These are phyloP conservation scores for Meda fulgida DNA, from an alignment of 2,797 vertebrate genomes.

Conservation along the genomic window DNA sequence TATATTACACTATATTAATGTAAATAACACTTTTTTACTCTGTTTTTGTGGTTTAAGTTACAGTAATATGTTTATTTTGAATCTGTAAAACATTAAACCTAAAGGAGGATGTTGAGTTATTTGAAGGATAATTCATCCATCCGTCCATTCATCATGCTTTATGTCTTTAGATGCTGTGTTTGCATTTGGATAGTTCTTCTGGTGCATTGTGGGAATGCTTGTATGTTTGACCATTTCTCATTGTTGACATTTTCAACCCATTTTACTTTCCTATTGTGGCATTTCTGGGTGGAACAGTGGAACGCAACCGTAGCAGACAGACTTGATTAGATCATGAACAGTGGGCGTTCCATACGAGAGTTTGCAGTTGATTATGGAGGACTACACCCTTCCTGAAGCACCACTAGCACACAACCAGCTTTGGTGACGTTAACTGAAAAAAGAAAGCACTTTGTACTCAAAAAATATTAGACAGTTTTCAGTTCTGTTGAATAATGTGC, in stretches of 20 bases:
- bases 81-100: neutral
- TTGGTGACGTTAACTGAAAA: neutral
- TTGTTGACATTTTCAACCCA: neutral
- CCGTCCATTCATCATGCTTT: neutral
- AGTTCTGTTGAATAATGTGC: neutral
- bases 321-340: conserved; percentile 15
- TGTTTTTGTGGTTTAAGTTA: neutral
- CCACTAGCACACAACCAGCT: neutral
- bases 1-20: neutral
- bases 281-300: neutral
- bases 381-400: conserved; percentile 2
- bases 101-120: neutral
- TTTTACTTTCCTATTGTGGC: neutral
- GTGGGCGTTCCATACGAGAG: neutral
- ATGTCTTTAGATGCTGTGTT: neutral
- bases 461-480: neutral
- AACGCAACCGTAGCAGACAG: neutral
- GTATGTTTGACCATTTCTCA: neutral
- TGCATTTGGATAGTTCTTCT: neutral
- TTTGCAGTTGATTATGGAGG: neutral
- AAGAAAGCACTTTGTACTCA: neutral
- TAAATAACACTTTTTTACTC: conserved; percentile 6
- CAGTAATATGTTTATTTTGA: neutral
- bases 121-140: neutral
- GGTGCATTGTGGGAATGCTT: conserved; percentile 28